These are phyloP conservation scores for Cacoxenus indagator DNA, from an alignment of 2,888 invertebrate species.

Conservation along the genomic window DNA sequence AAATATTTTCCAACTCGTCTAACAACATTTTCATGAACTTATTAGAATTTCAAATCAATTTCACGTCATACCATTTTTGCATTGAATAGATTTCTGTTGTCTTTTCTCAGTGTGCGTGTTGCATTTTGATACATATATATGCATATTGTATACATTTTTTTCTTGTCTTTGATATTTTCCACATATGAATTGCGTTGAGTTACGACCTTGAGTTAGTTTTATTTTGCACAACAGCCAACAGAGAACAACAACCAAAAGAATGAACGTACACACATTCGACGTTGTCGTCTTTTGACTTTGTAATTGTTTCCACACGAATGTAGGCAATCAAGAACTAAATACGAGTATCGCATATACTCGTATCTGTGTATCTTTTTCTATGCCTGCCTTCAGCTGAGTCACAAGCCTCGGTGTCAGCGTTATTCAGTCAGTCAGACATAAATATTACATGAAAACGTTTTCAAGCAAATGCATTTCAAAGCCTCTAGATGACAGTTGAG, in stretches of 20 bases:
- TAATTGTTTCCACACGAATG: constrained; percentile 18
- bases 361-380: too few species aligned
- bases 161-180: constrained; percentile 8
- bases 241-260: constrained; percentile 9
- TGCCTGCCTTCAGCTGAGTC: constrained; percentile 10
- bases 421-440: constrained; percentile 4
- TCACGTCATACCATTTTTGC: neutral
- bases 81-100: neutral
- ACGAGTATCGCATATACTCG: constrained; percentile 18
- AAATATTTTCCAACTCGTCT: neutral
- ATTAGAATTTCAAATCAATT: neutral
- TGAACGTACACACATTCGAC: neutral
- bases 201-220: constrained; percentile 41
- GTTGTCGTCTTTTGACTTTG: neutral
- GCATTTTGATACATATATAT: neutral
- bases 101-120: neutral
- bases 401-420: neutral
- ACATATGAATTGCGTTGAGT: constrained; percentile 33
- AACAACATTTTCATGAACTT: neutral
- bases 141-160: neutral
- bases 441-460: constrained; percentile 2
- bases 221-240: constrained; percentile 30
- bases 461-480: neutral
- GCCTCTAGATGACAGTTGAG: neutral
- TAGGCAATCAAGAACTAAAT: constrained; percentile 27